These are phyloP conservation scores for Drosophila serrata DNA, from an alignment of 1,140 invertebrate species.

Conservation along the genomic window DNA sequence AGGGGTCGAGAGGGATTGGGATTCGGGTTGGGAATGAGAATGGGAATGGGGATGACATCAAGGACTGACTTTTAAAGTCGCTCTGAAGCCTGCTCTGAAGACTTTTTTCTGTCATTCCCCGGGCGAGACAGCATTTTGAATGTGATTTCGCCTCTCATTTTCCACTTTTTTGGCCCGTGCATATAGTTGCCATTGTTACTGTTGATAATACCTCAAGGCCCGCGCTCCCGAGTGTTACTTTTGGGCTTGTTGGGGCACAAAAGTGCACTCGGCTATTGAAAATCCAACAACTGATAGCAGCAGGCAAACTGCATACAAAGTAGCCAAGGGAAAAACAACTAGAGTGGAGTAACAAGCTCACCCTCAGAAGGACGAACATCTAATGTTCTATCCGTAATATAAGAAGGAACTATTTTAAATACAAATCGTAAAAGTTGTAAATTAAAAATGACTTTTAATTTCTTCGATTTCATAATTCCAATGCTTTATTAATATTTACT, in stretches of 20 bases:
- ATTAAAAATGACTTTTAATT: no score
- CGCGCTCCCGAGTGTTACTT: constrained; percentile 57
- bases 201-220: constrained; percentile 44
- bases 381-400: constrained; percentile 16
- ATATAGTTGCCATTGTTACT: constrained; percentile 24
- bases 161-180: constrained; percentile 21
- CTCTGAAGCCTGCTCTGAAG: constrained; percentile 17
- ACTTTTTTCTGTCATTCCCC: constrained; percentile 27
- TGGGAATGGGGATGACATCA: neutral
- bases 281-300: constrained; percentile 71
- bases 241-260: constrained; percentile 62
- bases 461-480: neutral
- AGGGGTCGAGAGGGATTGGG: constrained; percentile 1
- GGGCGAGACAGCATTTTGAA: constrained; percentile 39
- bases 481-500: neutral
- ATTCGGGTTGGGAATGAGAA: neutral
- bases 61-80: constrained; percentile 38
- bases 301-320: constrained; percentile 70
- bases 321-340: constrained; percentile 42
- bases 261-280: constrained; percentile 70
- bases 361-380: neutral
- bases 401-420: neutral
- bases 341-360: neutral
- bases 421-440: neutral
- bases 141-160: constrained; percentile 37